These are phyloP conservation scores for Netelia inedita DNA, from an alignment of 2,888 invertebrate genomes.

Conservation along the genomic window DNA sequence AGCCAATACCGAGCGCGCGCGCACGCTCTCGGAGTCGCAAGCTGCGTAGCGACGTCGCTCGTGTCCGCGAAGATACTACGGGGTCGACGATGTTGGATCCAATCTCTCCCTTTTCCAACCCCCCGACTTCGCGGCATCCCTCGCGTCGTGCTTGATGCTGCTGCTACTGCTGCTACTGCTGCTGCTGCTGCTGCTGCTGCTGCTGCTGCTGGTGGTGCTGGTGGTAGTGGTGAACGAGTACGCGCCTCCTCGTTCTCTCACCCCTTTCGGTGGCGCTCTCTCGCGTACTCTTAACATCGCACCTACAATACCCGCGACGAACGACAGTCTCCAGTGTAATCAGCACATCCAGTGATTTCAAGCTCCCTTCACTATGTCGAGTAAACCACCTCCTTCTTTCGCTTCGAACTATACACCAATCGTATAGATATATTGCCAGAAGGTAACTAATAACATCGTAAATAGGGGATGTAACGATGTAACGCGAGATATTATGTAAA, in stretches of 20 bases:
- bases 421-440: no score
- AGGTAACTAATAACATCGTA: no score
- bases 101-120: conserved; percentile 74
- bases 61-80: conserved; percentile 81
- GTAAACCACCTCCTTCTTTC: not conserved
- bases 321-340: conserved; percentile 29
- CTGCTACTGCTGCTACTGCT: conserved; percentile 39
- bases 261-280: conserved; percentile 32
- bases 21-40: conserved; percentile 54
- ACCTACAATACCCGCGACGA: not conserved
- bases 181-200: conserved; percentile 60
- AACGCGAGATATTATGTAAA: no score
- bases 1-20: conserved; percentile 5
- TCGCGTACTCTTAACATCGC: conserved; percentile 5
- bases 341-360: conserved; percentile 27
- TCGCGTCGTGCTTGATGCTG: conserved; percentile 39
- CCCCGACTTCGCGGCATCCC: conserved; percentile 55
- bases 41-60: conserved; percentile 75
- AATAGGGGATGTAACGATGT: no score
- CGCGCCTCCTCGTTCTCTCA: conserved; percentile 61
- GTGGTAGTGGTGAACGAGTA: conserved; percentile 70
- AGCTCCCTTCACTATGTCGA: not conserved
- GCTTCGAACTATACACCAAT: not conserved
- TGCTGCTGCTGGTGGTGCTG: conserved; percentile 62
- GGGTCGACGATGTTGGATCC: conserved; percentile 75